These are phyloP conservation scores for Brachionus paranguensis DNA, from an alignment of 1,140 invertebrate genomes.

Conservation along the genomic window DNA sequence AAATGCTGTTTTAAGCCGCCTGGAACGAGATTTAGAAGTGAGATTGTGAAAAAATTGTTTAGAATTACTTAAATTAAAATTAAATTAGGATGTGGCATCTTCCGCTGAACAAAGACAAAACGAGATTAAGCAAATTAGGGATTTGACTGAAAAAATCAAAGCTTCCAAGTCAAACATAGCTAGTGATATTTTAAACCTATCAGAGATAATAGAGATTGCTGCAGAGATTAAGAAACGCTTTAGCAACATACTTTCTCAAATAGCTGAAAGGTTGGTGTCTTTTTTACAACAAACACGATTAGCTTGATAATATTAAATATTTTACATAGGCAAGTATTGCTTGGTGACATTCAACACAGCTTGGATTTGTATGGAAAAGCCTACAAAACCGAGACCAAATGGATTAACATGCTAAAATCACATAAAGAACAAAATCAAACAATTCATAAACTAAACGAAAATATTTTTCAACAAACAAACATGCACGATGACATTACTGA, in stretches of 20 bases:
- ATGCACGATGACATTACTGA: constrained; percentile 23
- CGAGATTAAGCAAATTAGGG: constrained; percentile 2
- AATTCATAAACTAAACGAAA: background rate
- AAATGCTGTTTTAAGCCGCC: background rate
- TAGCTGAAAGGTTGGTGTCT: constrained; percentile 19
- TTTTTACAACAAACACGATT: background rate
- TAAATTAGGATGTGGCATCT: background rate
- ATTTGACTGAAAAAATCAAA: constrained; percentile 8
- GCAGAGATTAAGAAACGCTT: constrained; percentile 30
- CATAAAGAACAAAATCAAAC: constrained; percentile 6
- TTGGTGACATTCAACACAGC: constrained; percentile 6
- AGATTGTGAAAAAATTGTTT: background rate
- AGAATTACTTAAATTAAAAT: background rate
- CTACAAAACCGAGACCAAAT: constrained; percentile 5
- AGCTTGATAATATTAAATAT: background rate
- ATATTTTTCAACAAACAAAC: constrained; percentile 2
- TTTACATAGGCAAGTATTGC: constrained; percentile 14
- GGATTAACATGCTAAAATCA: background rate
- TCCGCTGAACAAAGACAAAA: background rate
- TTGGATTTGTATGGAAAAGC: constrained; percentile 17
- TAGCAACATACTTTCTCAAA: constrained; percentile 24
- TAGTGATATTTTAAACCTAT: background rate
- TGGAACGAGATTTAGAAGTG: background rate
- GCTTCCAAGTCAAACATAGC: background rate
- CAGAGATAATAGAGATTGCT: constrained; percentile 11